Percentiles rank a stretch among this genome's conserved stretches.
These are phyloP conservation scores for Onychostoma macrolepis DNA, from an alignment of 2,113 vertebrate genomes.

Conservation along the genomic window DNA sequence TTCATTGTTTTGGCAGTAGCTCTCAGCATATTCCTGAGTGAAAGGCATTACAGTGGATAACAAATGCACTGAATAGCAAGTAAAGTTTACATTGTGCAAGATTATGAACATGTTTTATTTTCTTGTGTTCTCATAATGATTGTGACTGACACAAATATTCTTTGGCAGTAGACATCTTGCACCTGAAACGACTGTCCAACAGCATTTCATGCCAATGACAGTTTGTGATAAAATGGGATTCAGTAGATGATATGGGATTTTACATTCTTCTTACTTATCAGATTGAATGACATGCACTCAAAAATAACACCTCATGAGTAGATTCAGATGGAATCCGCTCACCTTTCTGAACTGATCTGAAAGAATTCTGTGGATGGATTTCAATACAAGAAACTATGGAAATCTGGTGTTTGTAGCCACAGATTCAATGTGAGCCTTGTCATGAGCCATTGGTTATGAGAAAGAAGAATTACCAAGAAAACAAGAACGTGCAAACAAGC, in stretches of 20 bases:
- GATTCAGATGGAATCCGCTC: background rate
- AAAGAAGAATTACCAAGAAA: background rate
- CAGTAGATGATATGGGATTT: background rate
- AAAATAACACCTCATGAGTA: background rate
- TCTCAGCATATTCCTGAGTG: conserved; percentile 36
- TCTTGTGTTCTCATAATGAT: background rate
- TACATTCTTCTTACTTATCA: background rate
- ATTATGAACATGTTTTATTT: conserved; percentile 2
- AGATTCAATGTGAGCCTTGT: background rate
- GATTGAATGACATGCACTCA: conserved; percentile 9
- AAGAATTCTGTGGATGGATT: background rate
- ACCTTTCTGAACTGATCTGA: background rate
- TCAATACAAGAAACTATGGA: background rate
- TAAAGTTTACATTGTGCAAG: background rate
- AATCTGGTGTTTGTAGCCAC: background rate
- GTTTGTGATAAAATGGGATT: background rate
- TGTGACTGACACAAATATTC: conserved; percentile 16
- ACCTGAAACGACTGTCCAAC: background rate
- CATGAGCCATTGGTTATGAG: too few species aligned
- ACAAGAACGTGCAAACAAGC: background rate
- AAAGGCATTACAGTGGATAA: background rate
- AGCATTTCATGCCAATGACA: background rate
- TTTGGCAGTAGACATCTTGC: conserved; percentile 51
- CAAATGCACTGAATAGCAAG: background rate
- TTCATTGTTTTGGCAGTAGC: background rate